Evolutionary conservation across 2,797 vertebrate species (phyloP), one percentile per base, ranked within the genome.

Genomic region (Anguilla marmorata): DNA sequence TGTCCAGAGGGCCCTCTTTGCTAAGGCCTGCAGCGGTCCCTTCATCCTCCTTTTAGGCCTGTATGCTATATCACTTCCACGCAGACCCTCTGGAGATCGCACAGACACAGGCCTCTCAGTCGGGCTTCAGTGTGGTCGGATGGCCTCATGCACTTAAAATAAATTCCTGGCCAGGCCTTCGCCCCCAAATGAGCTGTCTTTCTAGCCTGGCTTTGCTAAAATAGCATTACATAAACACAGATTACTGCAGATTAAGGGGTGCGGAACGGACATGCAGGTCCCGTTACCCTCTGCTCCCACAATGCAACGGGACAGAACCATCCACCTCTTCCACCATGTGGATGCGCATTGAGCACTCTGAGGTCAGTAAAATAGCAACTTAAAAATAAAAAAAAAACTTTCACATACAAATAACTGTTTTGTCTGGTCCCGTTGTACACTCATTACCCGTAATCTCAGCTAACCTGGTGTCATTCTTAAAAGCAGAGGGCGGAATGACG

Each of bases 191-290:
- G 89, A 86, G 86, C 91, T 89, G 90, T 91, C 91, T 92, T 91
- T 87, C 86, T 88, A 90, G 90, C 87, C 76, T 1, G 89, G 89
- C 88, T 89, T 84, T 66, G 87, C 63, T 16, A 86, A 90, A 93
- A 91, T 90, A 90, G 89, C 91, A 87, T 92, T 91, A 92, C 88
- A 92, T 94, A 93, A 94, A 94, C 93, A 95, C 88, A 93, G 92
- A 93, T 94, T 93, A 94, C 37, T 86, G 92, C 87, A 90, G 92
- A 94, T 95, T 92, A 93, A 60, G 84, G 80, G 74, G 82, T 89
- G 90, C 90, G 90, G 79, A 92, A 88, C 91, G 91, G 86, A 82
- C 86, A 86, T 33, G 85, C 87, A 79, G 88, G 87, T 92, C 86
- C 90, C 50, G 85, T 87, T 87, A 90, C 91, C 72, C 41, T 84